phyloP scores from a whole-genome alignment of 2,113 vertebrate species.

The Gadus macrocephalus region DNA sequence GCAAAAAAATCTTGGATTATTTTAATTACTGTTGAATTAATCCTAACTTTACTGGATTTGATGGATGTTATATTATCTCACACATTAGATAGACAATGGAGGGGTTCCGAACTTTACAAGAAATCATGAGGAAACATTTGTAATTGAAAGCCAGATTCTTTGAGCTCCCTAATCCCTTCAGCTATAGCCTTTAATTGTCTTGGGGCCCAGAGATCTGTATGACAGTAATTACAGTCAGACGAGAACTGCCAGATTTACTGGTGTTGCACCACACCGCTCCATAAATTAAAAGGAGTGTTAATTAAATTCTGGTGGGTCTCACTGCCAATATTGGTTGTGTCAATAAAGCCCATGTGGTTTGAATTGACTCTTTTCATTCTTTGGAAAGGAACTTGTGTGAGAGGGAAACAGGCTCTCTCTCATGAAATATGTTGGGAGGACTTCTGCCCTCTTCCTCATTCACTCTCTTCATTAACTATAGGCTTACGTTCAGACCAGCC shows the following conservation, averaged over 20 bases:
- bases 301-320: slow-evolving; percentile 58
- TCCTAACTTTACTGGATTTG: neutral
- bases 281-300: slow-evolving; percentile 57
- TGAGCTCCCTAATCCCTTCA: slow-evolving; percentile 49
- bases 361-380: slow-evolving; percentile 30
- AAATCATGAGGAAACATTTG: slow-evolving; percentile 55
- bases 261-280: slow-evolving; percentile 33
- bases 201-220: slow-evolving; percentile 50
- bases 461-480: too few relatives aligned
- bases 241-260: slow-evolving; percentile 58
- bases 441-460: too few relatives aligned
- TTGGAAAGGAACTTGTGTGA: neutral
- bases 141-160: slow-evolving; percentile 23
- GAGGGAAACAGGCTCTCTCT: too few relatives aligned
- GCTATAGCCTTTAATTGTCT: slow-evolving; percentile 37
- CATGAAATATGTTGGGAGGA: too few relatives aligned
- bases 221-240: slow-evolving; percentile 58
- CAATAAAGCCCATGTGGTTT: slow-evolving; percentile 56
- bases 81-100: slow-evolving; percentile 50
- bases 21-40: too few relatives aligned
- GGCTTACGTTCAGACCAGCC: too few relatives aligned
- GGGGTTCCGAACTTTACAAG: neutral
- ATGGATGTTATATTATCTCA: slow-evolving; percentile 12
- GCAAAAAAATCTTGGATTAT: too few relatives aligned
- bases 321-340: slow-evolving; percentile 38